Base-by-base conservation (phyloP, 2,888 invertebrate species). In the Ephialtes manifestator region DNA sequence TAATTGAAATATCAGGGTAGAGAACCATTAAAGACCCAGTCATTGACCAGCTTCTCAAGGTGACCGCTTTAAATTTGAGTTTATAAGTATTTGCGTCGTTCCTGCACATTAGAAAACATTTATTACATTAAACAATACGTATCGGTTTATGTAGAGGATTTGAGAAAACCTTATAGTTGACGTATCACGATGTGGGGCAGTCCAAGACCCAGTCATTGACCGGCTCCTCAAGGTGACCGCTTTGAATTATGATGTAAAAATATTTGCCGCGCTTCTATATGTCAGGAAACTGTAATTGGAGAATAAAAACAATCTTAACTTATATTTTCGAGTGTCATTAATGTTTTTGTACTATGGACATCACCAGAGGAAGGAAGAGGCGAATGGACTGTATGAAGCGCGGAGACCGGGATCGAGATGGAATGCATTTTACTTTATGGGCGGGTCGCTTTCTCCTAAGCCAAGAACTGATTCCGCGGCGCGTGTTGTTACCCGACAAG, bases 381-480 rank as follows among this genome's bases (percentile, higher is more conserved):
- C 68, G 51, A 58, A 58, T n/a, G 68, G 67, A 79, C 15, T 20
- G 20, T 20, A 39, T n/a, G 20, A n/a, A 24, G 4, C 24, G 20
- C 55, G 18, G 24, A 24, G 55, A 68, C 28, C 48, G 43, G 46
- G 58, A 68, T 58, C 46, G 68, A 74, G 81, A 84, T 85, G 88
- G 89, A 91, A 90, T 89, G 90, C 89, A 90, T 89, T 90, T 89
- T 90, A 87, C 85, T 88, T 89, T 76, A 86, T 87, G 83, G 90
- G 88, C 88, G 88, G 88, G 83, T 86, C 87, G 88, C 91, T 91
- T 91, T 91, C 90, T 89, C 92, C 87, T 65, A 74, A 83, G 70
- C 55, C 77, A 75, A 84, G 75, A 83, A 77, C 51, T 80, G 53
- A 77, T 72, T 84, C 81, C 18, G 11, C 60, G 39, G 76, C 58